Percentiles rank a stretch among this genome's conserved stretches.
These are phyloP conservation scores for Syndactyla subalaris DNA, from an alignment of 2,797 vertebrate genomes.

Conservation along the genomic window DNA sequence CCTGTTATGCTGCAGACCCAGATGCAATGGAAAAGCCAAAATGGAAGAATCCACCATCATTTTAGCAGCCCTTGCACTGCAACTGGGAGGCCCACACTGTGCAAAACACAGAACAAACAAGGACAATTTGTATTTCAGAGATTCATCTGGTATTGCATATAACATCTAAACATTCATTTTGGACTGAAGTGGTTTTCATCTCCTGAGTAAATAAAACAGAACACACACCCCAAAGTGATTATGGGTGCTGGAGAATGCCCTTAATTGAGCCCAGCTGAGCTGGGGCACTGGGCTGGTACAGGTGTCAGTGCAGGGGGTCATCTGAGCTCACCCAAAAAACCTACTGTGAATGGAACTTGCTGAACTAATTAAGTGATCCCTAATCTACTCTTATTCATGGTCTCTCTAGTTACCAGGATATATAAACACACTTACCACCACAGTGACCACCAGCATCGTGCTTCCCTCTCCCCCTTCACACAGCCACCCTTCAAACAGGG, in stretches of 20 bases:
- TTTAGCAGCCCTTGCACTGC: background rate
- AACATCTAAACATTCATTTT: constrained; percentile 1
- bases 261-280: background rate
- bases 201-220: background rate
- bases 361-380: background rate
- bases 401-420: background rate
- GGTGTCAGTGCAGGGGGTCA: background rate
- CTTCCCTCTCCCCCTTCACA: background rate
- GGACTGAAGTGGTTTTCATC: background rate
- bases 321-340: background rate
- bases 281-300: background rate
- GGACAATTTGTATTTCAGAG: background rate
- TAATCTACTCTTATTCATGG: background rate
- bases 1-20: background rate
- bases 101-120: background rate
- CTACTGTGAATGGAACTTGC: background rate
- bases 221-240: background rate
- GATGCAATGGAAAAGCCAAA: background rate
- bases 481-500: background rate
- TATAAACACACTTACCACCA: background rate
- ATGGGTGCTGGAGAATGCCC: background rate
- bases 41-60: background rate
- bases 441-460: background rate
- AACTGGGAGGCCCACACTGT: background rate
- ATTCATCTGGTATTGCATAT: background rate